These are phyloP conservation scores for Limnodromus scolopaceus DNA, from an alignment of 2,797 vertebrate genomes.

Conservation along the genomic window DNA sequence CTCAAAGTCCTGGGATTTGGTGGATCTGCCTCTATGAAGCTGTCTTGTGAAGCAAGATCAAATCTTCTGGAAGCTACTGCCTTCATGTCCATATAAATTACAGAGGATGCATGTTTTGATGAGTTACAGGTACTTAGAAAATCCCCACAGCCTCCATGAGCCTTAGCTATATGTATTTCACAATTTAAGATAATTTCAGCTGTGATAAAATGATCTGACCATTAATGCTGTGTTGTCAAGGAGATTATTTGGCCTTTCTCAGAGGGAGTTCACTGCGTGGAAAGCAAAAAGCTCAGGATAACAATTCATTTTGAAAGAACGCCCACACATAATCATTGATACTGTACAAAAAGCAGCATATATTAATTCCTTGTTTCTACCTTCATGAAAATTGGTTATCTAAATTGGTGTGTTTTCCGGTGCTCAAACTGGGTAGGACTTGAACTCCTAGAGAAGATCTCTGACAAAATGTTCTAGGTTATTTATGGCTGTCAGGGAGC, in stretches of 20 bases:
- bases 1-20: not conserved
- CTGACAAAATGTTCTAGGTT: not conserved
- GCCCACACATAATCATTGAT: not conserved
- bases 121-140: not conserved
- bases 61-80: not conserved
- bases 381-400: not conserved
- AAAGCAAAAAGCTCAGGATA: not conserved
- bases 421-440: not conserved
- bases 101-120: not conserved
- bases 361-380: not conserved
- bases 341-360: not conserved
- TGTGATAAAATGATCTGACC: not conserved
- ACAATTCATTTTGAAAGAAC: not conserved
- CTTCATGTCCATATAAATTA: not conserved
- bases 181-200: conserved; percentile 6
- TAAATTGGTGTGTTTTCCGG: not conserved
- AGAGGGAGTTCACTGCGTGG: not conserved
- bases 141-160: not conserved
- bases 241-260: conserved; percentile 20
- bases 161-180: not conserved
- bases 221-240: conserved; percentile 1
- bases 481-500: not conserved
- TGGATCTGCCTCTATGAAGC: not conserved
- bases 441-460: not conserved
- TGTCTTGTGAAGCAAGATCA: not conserved